phyloP scores from a whole-genome alignment of 2,113 vertebrate species.

The Xyliphius kryptos region DNA sequence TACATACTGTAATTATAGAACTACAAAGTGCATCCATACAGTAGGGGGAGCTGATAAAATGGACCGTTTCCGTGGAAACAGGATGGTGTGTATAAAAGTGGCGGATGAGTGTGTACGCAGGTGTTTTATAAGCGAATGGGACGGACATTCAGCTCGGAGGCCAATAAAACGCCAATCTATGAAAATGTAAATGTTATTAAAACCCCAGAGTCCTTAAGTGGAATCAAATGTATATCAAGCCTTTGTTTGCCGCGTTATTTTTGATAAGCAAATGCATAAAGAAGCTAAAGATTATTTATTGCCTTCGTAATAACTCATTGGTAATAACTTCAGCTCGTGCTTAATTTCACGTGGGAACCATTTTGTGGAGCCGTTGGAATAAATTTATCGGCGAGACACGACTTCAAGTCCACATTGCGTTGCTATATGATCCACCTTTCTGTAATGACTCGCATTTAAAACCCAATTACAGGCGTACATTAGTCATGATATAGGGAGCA shows the following conservation, averaged over 20 bases:
- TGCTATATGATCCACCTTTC: conserved; percentile 42
- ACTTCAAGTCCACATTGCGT: conserved; percentile 3
- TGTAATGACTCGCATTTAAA: conserved; percentile 57
- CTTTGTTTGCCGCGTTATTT: conserved; percentile 9
- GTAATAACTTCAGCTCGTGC: not conserved
- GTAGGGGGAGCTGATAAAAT: too few species aligned
- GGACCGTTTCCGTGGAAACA: too few species aligned
- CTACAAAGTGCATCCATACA: too few species aligned
- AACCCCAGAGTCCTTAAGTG: not conserved
- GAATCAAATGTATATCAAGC: conserved; percentile 5
- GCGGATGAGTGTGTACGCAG: too few species aligned
- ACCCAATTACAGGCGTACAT: conserved; percentile 37
- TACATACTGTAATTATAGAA: too few species aligned
- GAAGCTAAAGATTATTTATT: not conserved
- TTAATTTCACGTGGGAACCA: conserved; percentile 13
- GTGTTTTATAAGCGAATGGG: too few species aligned
- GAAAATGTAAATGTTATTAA: not conserved
- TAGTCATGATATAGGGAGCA: not conserved
- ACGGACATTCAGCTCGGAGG: not conserved
- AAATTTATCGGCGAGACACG: conserved; percentile 29
- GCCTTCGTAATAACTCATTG: not conserved
- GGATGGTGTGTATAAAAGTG: too few species aligned
- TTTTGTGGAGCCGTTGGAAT: conserved; percentile 10
- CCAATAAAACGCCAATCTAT: not conserved
- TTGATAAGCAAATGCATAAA: not conserved